phyloP scores from a whole-genome alignment of 2,113 vertebrate genomes.

The Sarotherodon lohbergeri region DNA sequence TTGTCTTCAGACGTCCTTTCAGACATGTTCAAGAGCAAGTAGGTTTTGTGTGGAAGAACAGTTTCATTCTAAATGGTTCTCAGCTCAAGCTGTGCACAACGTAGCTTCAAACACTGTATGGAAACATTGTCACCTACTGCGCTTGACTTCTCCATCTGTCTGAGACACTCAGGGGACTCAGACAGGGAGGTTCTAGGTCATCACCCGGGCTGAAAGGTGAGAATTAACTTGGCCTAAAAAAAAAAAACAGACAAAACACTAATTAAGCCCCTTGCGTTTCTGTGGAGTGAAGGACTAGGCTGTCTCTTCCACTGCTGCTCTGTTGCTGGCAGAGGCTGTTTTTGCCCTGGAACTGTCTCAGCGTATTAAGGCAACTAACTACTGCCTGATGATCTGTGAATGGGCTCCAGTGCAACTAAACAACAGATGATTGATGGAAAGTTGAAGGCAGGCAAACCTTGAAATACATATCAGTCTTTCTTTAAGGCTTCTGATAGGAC shows the following conservation, averaged over 20 bases:
- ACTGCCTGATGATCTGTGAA: constrained; percentile 5
- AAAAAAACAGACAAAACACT: constrained; percentile 11
- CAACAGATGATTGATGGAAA: constrained; percentile 25
- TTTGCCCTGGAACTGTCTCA: constrained; percentile 43
- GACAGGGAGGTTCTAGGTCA: constrained; percentile 19
- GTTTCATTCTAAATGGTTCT: neutral
- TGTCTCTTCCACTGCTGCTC: neutral
- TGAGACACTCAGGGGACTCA: neutral
- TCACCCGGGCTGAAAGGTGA: constrained; percentile 43
- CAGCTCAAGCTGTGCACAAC: neutral
- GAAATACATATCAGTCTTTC: constrained; percentile 5
- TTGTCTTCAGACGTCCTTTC: neutral
- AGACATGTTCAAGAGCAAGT: neutral
- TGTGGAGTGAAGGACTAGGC: neutral
- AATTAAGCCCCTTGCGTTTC: constrained; percentile 50
- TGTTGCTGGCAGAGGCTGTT: constrained; percentile 5
- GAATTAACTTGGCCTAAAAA: constrained; percentile 23
- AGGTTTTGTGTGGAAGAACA: neutral
- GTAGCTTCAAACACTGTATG: neutral
- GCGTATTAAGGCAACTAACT: constrained; percentile 18
- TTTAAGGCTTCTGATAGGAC: neutral
- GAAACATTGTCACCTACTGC: neutral
- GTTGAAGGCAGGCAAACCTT: constrained; percentile 18
- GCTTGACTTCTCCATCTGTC: constrained; percentile 33
- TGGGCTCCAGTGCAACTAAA: constrained; percentile 24